Evolutionary conservation across 2,797 vertebrate species (phyloP).

Genomic region (Loris lydekkerianus): DNA sequence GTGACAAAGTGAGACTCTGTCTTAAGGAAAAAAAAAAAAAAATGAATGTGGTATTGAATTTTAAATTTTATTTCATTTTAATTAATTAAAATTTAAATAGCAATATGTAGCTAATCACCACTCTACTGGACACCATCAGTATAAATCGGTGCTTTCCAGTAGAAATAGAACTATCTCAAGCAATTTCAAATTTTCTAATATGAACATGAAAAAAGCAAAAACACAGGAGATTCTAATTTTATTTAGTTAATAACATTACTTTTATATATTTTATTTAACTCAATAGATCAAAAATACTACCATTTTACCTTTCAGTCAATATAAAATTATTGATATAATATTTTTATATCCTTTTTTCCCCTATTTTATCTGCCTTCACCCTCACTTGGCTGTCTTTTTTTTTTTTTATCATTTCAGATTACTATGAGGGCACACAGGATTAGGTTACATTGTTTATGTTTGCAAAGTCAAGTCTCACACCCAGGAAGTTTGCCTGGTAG

Average conservation of each 20-base stretch:
- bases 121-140: not conserved
- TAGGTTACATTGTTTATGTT: too few species aligned
- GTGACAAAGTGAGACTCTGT: too few species aligned
- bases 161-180: not conserved
- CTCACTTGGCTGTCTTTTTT: too few species aligned
- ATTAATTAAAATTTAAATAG: constrained; percentile 53
- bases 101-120: not conserved
- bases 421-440: too few species aligned
- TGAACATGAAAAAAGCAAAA: not conserved
- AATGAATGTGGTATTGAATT: not conserved
- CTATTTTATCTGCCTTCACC: too few species aligned
- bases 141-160: not conserved
- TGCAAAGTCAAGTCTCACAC: too few species aligned
- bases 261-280: constrained; percentile 23
- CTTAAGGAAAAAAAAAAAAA: too few species aligned
- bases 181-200: constrained; percentile 9
- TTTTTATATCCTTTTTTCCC: not conserved
- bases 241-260: not conserved
- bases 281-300: constrained; percentile 10
- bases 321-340: not conserved
- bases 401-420: too few species aligned
- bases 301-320: not conserved
- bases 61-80: constrained; percentile 20
- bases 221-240: constrained; percentile 14
- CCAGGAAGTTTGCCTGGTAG: too few species aligned